Percentiles rank a stretch among this genome's conserved stretches.
These are phyloP conservation scores for Pseudocheirus occidentalis DNA, from an alignment of 2,797 vertebrate genomes.

Conservation along the genomic window DNA sequence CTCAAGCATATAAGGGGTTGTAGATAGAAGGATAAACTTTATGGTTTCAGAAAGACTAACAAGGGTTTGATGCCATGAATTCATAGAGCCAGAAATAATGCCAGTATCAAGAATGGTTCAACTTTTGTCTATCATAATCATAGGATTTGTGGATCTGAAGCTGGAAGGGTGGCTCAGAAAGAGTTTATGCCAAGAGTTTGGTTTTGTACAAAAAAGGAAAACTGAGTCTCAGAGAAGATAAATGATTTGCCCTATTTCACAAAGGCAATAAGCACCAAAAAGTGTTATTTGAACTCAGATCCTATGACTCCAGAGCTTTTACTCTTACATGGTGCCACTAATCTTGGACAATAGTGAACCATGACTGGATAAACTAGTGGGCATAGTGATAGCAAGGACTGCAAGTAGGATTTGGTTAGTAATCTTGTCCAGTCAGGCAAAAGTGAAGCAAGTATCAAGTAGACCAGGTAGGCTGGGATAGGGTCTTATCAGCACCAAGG, in stretches of 20 bases:
- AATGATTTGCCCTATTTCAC: not conserved
- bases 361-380: not conserved
- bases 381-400: not conserved
- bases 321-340: not conserved
- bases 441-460: not conserved
- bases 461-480: not conserved
- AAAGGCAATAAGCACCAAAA: not conserved
- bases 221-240: not conserved
- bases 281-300: not conserved
- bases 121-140: not conserved
- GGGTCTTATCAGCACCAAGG: conserved; percentile 27
- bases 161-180: not conserved
- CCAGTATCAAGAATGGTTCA: not conserved
- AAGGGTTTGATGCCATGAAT: not conserved
- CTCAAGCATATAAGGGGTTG: not conserved
- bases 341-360: not conserved
- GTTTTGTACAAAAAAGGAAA: not conserved
- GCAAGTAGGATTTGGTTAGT: not conserved
- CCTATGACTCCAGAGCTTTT: not conserved
- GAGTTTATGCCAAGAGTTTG: not conserved
- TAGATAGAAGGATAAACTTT: not conserved
- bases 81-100: not conserved
- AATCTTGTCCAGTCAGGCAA: not conserved
- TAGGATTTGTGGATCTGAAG: not conserved
- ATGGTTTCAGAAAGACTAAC: not conserved